Conservation (phyloP, 2,113 vertebrate species). For the Chlamydotis undulata region DNA sequence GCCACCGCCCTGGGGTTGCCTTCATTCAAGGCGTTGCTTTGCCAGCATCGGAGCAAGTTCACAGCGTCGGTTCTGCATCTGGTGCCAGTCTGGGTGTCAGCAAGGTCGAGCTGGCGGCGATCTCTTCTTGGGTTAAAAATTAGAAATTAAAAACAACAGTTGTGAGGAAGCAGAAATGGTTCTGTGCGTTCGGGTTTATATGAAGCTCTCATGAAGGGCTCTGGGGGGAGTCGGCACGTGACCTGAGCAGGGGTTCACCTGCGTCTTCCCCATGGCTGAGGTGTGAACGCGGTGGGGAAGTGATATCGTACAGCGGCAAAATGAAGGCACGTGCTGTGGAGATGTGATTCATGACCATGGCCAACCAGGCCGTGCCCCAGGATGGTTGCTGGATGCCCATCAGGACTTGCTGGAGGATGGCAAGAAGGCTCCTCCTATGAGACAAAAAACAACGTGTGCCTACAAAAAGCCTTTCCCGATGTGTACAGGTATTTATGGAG, state of each 20-base stretch:
- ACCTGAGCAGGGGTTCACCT: neutral
- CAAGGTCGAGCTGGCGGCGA: neutral
- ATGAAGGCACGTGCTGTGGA: neutral
- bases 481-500: neutral
- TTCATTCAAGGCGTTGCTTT: fast-evolving
- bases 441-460: neutral
- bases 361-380: neutral
- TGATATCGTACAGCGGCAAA: neutral
- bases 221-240: fast-evolving
- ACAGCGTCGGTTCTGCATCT: neutral
- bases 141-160: neutral
- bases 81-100: neutral
- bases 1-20: neutral
- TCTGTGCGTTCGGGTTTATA: fast-evolving
- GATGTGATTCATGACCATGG: neutral
- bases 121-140: neutral
- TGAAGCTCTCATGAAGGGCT: neutral
- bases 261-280: neutral
- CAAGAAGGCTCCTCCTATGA: neutral
- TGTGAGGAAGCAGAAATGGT: neutral
- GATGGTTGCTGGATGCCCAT: fast-evolving
- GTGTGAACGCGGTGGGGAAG: neutral
- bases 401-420: neutral
- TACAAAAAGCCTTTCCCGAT: neutral
- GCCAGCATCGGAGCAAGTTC: neutral